A percentile compares a stretch with the other conserved stretches of the same genome.
Conservation (phyloP, 53 echinoderm and acorn worm species). For the Astropecten irregularis region DNA sequence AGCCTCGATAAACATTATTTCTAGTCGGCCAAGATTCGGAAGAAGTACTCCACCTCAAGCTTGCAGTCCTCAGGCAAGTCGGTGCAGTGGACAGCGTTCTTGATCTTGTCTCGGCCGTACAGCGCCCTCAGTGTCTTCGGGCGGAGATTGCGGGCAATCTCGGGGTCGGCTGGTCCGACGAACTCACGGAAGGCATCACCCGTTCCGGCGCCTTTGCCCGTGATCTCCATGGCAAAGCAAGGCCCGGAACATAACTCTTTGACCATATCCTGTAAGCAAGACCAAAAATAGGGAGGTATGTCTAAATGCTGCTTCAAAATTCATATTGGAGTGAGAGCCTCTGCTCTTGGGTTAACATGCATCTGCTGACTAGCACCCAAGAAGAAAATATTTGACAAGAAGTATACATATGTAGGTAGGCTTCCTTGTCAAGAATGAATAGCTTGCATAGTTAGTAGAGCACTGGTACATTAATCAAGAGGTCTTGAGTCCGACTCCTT, state of each 20-base stretch:
- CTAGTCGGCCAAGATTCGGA: slow-evolving; percentile 80
- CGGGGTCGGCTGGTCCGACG: slow-evolving; percentile 91
- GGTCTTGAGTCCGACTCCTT: too few relatives aligned
- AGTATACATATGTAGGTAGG: too few relatives aligned
- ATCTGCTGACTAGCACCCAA: too few relatives aligned
- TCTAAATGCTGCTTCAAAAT: not conserved
- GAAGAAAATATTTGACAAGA: too few relatives aligned
- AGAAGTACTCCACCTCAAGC: slow-evolving; percentile 86
- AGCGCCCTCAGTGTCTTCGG: slow-evolving; percentile 79
- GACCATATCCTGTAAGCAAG: slow-evolving; percentile 85
- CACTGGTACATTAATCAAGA: too few relatives aligned
- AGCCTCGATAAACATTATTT: too few relatives aligned
- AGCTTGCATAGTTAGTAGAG: too few relatives aligned
- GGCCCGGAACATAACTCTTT: slow-evolving; percentile 86
- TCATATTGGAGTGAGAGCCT: not conserved
- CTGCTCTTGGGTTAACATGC: not conserved
- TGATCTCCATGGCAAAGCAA: slow-evolving; percentile 82
- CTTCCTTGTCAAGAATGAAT: too few relatives aligned
- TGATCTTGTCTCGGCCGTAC: slow-evolving; percentile 81
- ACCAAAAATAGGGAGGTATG: too few relatives aligned
- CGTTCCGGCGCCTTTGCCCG: slow-evolving; percentile 49
- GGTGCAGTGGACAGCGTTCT: slow-evolving; percentile 93
- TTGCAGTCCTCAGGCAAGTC: slow-evolving; percentile 81
- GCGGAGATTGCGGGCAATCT: slow-evolving; percentile 88
- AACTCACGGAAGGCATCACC: slow-evolving; percentile 78